A percentile compares a stretch with the other conserved stretches of the same genome.
Evolutionary conservation across 2,888 invertebrate genomes (phyloP).

Genomic region (Hirtodrosophila alboralis): DNA sequence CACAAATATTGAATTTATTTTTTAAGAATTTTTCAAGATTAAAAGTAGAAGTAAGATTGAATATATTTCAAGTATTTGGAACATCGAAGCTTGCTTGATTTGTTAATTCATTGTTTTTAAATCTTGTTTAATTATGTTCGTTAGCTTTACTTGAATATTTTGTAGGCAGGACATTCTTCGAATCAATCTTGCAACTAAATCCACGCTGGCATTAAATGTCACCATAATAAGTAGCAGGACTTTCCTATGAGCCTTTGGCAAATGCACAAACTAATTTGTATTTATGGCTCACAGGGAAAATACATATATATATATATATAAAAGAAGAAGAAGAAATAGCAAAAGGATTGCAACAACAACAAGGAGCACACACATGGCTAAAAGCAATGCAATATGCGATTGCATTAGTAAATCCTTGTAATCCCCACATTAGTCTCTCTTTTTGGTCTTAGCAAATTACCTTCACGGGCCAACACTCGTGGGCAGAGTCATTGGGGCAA

Average conservation of each 20-base stretch:
- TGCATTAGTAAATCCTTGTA: constrained; percentile 81
- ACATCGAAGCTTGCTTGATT: no score
- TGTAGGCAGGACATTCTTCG: no score
- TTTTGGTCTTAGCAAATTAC: constrained; percentile 75
- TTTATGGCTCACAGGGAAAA: constrained; percentile 61
- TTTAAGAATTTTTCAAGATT: no score
- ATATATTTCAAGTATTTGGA: no score
- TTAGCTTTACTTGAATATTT: no score
- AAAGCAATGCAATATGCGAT: constrained; percentile 65
- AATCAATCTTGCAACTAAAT: background rate
- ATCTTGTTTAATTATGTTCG: no score
- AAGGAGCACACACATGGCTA: constrained; percentile 6
- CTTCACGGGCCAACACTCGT: constrained; percentile 52
- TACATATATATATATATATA: no score
- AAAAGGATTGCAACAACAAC: background rate
- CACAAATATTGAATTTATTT: no score
- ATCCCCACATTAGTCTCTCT: constrained; percentile 81
- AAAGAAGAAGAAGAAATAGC: background rate
- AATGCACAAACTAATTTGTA: constrained; percentile 66
- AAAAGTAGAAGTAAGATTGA: no score
- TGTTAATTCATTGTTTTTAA: no score
- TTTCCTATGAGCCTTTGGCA: constrained; percentile 34
- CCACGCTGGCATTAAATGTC: constrained; percentile 21
- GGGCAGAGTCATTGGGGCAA: no score
- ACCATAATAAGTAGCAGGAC: constrained; percentile 23